Conservation (phyloP, 1,140 invertebrate species). For the Ylistrum balloti region DNA sequence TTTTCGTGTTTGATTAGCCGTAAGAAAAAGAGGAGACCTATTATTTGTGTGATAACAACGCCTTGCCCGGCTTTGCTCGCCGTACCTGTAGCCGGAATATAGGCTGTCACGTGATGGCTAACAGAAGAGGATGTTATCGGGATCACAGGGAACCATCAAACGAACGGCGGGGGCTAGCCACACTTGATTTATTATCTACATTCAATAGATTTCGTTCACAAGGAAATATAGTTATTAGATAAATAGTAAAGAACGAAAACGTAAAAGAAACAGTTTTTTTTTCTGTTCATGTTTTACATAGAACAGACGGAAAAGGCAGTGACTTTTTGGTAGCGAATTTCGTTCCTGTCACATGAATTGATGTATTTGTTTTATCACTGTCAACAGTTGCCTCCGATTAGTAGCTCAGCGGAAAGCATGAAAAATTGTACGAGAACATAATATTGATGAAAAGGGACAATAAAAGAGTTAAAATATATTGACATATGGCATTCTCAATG, state of each 20-base stretch:
- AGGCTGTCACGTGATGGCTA: not conserved
- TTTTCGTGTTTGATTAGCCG: slow-evolving; percentile 34
- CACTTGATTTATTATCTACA: not conserved
- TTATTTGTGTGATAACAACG: slow-evolving; percentile 34
- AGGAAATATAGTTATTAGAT: not conserved
- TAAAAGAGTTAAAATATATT: too few species aligned
- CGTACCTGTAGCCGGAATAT: not conserved
- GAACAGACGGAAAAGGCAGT: not conserved
- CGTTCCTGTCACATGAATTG: not conserved
- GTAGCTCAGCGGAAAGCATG: too few species aligned
- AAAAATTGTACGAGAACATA: too few species aligned
- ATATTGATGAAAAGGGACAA: too few species aligned
- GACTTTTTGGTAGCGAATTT: not conserved
- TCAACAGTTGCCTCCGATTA: not conserved
- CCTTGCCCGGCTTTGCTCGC: not conserved
- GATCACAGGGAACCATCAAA: not conserved
- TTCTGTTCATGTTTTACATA: not conserved
- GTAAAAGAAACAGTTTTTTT: not conserved
- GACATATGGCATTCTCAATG: too few species aligned
- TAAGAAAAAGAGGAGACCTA: not conserved
- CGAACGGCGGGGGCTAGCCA: not conserved
- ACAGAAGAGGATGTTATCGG: not conserved
- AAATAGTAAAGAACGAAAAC: not conserved
- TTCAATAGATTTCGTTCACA: slow-evolving; percentile 3
- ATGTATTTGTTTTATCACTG: not conserved